Percentiles rank a stretch among this genome's conserved stretches.
Evolutionary conservation across 2,113 vertebrate species (phyloP).

Genomic region (Scomber colias): DNA sequence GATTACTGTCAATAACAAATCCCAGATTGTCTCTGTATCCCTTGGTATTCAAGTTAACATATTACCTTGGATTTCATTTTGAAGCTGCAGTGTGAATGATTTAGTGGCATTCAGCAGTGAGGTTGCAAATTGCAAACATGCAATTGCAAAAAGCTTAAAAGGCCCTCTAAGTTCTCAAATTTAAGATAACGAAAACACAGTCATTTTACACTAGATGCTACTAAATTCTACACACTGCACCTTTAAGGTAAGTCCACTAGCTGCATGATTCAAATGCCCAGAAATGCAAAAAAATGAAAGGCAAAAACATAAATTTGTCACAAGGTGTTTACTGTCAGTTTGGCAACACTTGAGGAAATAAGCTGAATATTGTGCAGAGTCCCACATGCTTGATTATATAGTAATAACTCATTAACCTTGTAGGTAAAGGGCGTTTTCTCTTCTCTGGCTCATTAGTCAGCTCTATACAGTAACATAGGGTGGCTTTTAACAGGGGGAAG

Average conservation of each 20-base stretch:
- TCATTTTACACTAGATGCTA: too few species aligned
- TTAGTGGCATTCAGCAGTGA: too few species aligned
- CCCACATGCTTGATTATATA: conserved; percentile 74
- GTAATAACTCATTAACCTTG: conserved; percentile 83
- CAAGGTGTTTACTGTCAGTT: conserved; percentile 56
- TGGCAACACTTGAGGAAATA: conserved; percentile 38
- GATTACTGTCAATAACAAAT: too few species aligned
- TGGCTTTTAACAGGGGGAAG: conserved; percentile 52
- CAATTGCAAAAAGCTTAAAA: too few species aligned
- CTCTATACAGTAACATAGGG: conserved; percentile 43
- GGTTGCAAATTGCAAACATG: too few species aligned
- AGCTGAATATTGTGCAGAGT: conserved; percentile 46
- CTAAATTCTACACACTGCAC: too few species aligned
- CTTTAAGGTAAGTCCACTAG: not conserved
- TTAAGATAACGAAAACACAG: too few species aligned
- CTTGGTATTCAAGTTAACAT: not conserved
- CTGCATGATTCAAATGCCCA: conserved; percentile 3
- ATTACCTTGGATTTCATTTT: not conserved
- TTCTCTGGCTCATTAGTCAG: conserved; percentile 78
- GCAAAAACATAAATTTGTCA: conserved; percentile 40
- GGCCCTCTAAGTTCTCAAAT: too few species aligned
- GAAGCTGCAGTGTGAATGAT: too few species aligned
- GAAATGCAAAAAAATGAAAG: not conserved
- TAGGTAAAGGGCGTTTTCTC: conserved; percentile 73
- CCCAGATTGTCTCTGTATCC: too few species aligned